Evolutionary conservation across 2,797 vertebrate genomes (phyloP), one percentile per base, ranked within the genome.

Genomic region (Tamandua tetradactyla): DNA sequence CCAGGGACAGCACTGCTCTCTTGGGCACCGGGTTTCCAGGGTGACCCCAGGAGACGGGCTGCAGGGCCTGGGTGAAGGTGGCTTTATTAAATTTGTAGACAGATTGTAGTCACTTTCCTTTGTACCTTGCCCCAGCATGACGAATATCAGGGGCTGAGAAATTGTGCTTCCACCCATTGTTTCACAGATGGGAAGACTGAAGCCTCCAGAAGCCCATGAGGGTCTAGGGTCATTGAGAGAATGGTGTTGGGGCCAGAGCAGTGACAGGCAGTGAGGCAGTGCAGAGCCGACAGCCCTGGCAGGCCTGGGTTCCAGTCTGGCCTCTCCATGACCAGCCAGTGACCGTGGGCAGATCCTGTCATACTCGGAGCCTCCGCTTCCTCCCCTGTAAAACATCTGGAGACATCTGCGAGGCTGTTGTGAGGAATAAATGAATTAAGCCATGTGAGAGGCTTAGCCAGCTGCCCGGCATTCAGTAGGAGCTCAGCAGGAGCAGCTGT

Each of bases 251-350:
- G 37, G 37, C 75, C 55, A 2, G 49, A 40, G 47, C 68, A 5
- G 69, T 47, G 47, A 9, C 47, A 2, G 2, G 47, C 47, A 47
- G 47, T 13, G 13, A 47, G 5, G 5, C 22, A 2, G 55, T 32
- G 17, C 32, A 17, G 40, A 22, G 1, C 44, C 47, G 47, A 11
- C 11, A 4, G 22, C 5, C 0, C 10, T 23, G 44, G 10, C 11
- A 14, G n/a, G 42, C 71, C 44, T 1, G 9, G 37, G 61, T 91
- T 62, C 74, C 59, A 30, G 32, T 15, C 32, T 40, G 14, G 10
- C 62, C 23, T 37, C 22, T 2, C 59, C 78, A 47, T 47, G 47
- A 47, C 47, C 47, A 47, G 47, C 47, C 47, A 47, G 47, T 47
- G 47, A 47, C 7, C 13, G 47, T 47, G 13, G 47, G 13, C 47